Evolutionary conservation across 2,888 invertebrate species (phyloP), one percentile per base, ranked within the genome.

Genomic region (Polyploca ridens): DNA sequence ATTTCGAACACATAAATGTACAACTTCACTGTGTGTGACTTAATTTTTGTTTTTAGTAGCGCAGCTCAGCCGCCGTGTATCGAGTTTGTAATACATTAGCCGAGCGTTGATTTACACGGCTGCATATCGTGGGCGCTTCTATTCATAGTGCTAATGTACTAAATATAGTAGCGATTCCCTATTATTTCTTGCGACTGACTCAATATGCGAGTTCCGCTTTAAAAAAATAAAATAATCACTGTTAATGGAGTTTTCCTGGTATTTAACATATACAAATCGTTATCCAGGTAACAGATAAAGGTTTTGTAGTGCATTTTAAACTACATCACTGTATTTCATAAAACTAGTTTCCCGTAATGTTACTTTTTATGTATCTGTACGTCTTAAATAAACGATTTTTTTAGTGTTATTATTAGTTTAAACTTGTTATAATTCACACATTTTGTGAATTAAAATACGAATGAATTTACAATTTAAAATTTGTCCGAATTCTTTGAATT

Each of bases 81-180:
- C 88, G 84, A 82, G 89, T 85, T 87, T 86, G 87, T 90, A 89
- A 88, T 90, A 90, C 93, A 92, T 91, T 91, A 91, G 90, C 77
- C 81, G 86, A 81, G 89, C 88, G 93, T 91, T 92, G 92, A 93
- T 91, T 90, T 91, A 92, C 90, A 90, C 83, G 86, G 84, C 86
- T 80, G 78, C 84, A 87, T 86, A 86, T 88, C 89, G 90, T 90
- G 89, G 89, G 89, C 88, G 90, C 83, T 81, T 89, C 93, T 93
- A 93, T 93, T 93, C 90, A 91, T 92, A 93, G 92, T 86, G 79
- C 87, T 88, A 88, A 91, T 91, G 85, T 87, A 90, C 93, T 94
- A 94, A 90, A 93, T 93, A 90, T 93, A 93, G 93, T 87, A 84
- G 75, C 88, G 85, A 91, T 90, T 90, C 91, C 90, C 90, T 91